phyloP scores from a whole-genome alignment of 2,113 vertebrate genomes.

The Pao palembangensis region DNA sequence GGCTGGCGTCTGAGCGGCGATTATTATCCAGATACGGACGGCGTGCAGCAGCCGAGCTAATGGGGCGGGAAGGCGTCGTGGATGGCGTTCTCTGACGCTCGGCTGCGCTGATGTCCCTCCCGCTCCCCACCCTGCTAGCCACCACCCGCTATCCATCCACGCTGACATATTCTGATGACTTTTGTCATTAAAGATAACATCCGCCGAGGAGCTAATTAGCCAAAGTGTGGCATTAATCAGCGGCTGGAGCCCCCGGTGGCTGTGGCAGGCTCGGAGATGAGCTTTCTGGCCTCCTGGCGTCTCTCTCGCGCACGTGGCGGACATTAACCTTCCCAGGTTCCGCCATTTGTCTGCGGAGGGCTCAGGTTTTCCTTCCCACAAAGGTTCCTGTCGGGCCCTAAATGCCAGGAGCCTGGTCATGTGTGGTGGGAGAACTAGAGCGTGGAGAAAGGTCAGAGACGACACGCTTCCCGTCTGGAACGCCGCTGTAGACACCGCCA shows the following conservation, averaged over 20 bases:
- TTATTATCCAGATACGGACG: constrained; percentile 72
- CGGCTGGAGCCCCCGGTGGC: constrained; percentile 57
- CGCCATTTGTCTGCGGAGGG: constrained; percentile 68
- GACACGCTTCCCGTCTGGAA: background rate
- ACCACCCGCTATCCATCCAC: constrained; percentile 64
- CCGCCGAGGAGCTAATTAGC: constrained; percentile 76
- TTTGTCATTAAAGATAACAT: constrained; percentile 77
- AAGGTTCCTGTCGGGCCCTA: constrained; percentile 33
- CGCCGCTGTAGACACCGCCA: too few species aligned
- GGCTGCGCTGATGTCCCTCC: constrained; percentile 68
- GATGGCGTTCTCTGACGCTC: constrained; percentile 68
- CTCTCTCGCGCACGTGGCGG: constrained; percentile 66
- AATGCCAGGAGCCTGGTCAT: constrained; percentile 44
- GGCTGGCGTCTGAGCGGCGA: constrained; percentile 51
- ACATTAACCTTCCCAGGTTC: constrained; percentile 70
- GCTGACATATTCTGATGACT: constrained; percentile 75
- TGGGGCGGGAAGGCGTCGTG: constrained; percentile 74
- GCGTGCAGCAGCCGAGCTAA: constrained; percentile 67
- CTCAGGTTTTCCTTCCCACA: constrained; percentile 42
- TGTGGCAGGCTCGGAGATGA: constrained; percentile 62
- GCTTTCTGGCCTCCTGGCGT: constrained; percentile 58
- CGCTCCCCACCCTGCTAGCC: constrained; percentile 31
- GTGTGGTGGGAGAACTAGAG: constrained; percentile 11
- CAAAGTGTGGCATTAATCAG: constrained; percentile 77
- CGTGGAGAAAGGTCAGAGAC: constrained; percentile 29